Evolutionary conservation across 2,888 invertebrate genomes (phyloP).

Genomic region (Sinotaia quadrata): DNA sequence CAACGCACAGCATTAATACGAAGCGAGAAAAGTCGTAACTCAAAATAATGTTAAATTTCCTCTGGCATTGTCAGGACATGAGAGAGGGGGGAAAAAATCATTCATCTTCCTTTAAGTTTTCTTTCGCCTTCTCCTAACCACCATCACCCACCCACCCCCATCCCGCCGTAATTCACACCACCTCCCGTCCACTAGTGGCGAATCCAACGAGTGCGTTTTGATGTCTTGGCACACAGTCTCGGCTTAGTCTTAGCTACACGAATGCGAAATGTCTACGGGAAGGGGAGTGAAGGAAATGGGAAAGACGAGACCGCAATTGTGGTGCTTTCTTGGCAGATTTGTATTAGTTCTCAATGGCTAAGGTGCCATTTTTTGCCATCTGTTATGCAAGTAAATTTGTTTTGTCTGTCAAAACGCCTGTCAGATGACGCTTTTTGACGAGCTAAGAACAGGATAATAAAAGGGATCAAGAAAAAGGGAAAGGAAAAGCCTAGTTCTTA

Average conservation of each 20-base stretch:
- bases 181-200: too few species aligned
- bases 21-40: conserved; percentile 16
- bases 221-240: too few species aligned
- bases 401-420: conserved; percentile 20
- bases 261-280: neutral
- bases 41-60: conserved; percentile 18
- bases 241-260: too few species aligned
- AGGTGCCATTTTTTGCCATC: conserved; percentile 7
- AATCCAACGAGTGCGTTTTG: too few species aligned
- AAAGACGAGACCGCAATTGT: conserved; percentile 5
- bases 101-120: conserved; percentile 19
- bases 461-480: too few species aligned
- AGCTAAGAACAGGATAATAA: conserved; percentile 14
- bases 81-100: conserved; percentile 21
- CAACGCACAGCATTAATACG: too few species aligned
- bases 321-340: neutral
- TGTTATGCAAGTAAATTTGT: conserved; percentile 19
- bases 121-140: conserved; percentile 15
- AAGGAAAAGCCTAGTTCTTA: too few species aligned
- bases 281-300: neutral
- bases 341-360: conserved; percentile 17
- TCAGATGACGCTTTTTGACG: conserved; percentile 9
- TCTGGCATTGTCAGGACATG: conserved; percentile 14
- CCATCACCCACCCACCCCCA: conserved; percentile 11
- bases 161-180: conserved; percentile 9